Base-by-base conservation (phyloP, 2,888 invertebrate genomes). In the Panzeria rudis region DNA sequence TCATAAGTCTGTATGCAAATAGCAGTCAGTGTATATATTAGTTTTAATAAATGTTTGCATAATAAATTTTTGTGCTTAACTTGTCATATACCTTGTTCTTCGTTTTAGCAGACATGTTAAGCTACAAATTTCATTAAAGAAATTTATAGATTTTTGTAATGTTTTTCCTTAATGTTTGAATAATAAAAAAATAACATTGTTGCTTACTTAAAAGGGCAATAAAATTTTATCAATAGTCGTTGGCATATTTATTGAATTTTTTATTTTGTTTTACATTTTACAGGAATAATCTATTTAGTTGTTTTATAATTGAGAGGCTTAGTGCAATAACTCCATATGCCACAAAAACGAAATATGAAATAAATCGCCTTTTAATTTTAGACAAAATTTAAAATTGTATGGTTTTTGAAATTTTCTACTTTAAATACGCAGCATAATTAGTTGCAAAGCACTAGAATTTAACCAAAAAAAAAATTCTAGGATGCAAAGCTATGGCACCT, bases 101-200 rank as follows among this genome's bases (percentile, higher is more conserved):
- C 17, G 15, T 38, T 20, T 17, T 17, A 17, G n/a, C 44, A 35
- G 56, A 32, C 56, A 59, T 23, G 25, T 50, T 50, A 41, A 61
- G 69, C 59, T 38, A 25, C 23, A 23, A 56, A 54, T 56, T 66
- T 76, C 66, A 68, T 76, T 62, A 79, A 71, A 38, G 25, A 32
- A 76, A 66, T 66, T 68, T 69, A 50, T 78, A 38, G 47, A 61
- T 50, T 73, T 35, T 61, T 38, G 3, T 73, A 25, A 35, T 17
- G 7, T 17, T 32, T 17, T 44, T 17, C 47, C 17, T 61, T 2
- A 4, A 3, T 35, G 59, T 52, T 23, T 7, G 6, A 38, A 0
- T 38, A 38, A 0, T 8, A 20, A 50, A 17, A 35, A 20, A 11
- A 35, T 35, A 56, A 68, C n/a, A 25, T 59, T 59, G 8, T 47